Evolutionary conservation across 2,888 invertebrate genomes (phyloP), one percentile per base, ranked within the genome.

Genomic region (Agrenia bidenticulata): DNA sequence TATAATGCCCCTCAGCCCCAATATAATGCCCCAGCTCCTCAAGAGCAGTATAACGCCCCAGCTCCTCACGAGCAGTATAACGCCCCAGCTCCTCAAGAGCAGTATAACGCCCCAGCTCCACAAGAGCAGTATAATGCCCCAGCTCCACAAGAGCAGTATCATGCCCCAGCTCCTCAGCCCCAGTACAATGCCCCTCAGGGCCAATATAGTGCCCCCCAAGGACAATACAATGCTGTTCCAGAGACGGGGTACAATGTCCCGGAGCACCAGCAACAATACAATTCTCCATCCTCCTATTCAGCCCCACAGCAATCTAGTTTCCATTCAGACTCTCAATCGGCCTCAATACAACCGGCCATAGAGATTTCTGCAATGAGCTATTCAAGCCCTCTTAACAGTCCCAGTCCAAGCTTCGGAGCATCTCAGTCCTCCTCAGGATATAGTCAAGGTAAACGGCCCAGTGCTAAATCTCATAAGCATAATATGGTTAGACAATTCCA

Each of bases 281-380:
- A 62, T 24, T 61, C 62, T 39, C 55, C 69, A 13, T 60, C 58
- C 42, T 45, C 27, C 54, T 65, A 68, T 32, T 50, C 62, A 27
- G 27, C 63, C 1, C 67, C 66, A 15, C 61, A 56, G 39, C 54
- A 64, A 23, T 26, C 63, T 66, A 61, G 59, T 61, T 54, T 42
- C 21, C 60, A 58, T 54, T 54, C 69, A 19, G 49, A 24, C 21
- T 68, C 71, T 23, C 60, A 51, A 24, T 56, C 63, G 57, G 63
- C 68, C 61, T 41, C 58, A 24, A 67, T 72, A 57, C 69, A 72
- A 62, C 72, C 72, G 42, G 69, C 72, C n/a, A 67, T 72, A 64
- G 72, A 72, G 51, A 63, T 72, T 53, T 67, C 69, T 42, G 68
- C 72, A 23, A 64, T 60, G 51, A 58, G 64, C 39, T 64, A 67